Evolutionary conservation across 2,888 invertebrate species (phyloP).

Genomic region (Ormyrus pomaceus): DNA sequence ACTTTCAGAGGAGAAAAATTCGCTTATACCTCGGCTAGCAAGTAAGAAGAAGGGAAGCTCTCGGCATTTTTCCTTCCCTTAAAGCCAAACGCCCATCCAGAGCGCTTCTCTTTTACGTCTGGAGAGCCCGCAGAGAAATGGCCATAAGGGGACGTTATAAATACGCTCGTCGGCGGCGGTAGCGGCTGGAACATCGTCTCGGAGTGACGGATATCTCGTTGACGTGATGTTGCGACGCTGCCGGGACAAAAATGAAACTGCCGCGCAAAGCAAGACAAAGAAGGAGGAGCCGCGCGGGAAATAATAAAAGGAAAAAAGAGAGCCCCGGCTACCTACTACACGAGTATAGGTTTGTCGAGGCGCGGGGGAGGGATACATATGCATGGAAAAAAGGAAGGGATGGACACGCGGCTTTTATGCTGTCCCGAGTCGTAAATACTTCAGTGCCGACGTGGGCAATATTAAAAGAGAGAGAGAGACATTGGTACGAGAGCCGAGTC

Average conservation of each 20-base stretch:
- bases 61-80: constrained; percentile 7
- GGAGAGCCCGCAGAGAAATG: too few species aligned
- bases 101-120: not conserved
- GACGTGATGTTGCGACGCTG: constrained; percentile 22
- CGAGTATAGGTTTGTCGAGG: not conserved
- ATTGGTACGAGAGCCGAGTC: constrained; percentile 64
- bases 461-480: constrained; percentile 66
- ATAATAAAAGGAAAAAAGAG: constrained; percentile 27
- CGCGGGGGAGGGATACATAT: constrained; percentile 36
- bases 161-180: not conserved
- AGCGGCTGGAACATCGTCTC: constrained; percentile 3
- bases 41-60: not conserved
- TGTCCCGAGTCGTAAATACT: constrained; percentile 69
- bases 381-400: constrained; percentile 57
- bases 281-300: constrained; percentile 45
- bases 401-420: constrained; percentile 60
- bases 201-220: constrained; percentile 31
- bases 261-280: constrained; percentile 18
- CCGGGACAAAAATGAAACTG: constrained; percentile 12
- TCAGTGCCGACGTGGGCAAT: constrained; percentile 70
- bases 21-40: too few species aligned
- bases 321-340: not conserved
- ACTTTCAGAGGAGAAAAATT: too few species aligned
- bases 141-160: constrained; percentile 24
- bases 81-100: not conserved